Evolutionary conservation across 2,888 invertebrate species (phyloP).

Genomic region (Amiota communis): DNA sequence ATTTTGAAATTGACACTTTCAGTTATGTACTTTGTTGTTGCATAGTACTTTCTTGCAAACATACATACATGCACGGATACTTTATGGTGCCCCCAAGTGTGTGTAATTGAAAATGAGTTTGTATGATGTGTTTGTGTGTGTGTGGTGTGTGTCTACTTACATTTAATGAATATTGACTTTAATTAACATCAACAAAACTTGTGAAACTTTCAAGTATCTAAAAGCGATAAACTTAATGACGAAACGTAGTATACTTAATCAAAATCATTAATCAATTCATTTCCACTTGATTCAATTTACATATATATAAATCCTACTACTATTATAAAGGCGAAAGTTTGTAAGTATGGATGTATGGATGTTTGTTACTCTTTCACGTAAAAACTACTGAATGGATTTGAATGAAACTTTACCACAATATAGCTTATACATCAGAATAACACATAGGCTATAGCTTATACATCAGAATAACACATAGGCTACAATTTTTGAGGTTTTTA

Average conservation of each 20-base stretch:
- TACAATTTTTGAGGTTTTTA: too few species aligned
- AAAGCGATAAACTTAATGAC: background rate
- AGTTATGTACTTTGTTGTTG: slow-evolving; percentile 40
- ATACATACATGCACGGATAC: background rate
- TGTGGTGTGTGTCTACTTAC: slow-evolving; percentile 37
- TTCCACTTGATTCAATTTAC: slow-evolving; percentile 2
- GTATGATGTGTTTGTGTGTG: background rate
- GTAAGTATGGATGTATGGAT: too few species aligned
- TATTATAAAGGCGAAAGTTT: too few species aligned
- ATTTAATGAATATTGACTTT: slow-evolving; percentile 46
- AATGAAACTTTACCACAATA: too few species aligned
- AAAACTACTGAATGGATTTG: too few species aligned
- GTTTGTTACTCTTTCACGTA: too few species aligned
- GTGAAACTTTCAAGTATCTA: slow-evolving; percentile 18
- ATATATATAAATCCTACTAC: too few species aligned
- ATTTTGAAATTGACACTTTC: slow-evolving; percentile 60
- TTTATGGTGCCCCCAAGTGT: background rate
- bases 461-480: too few species aligned
- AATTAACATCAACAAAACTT: slow-evolving; percentile 50
- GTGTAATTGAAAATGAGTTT: background rate
- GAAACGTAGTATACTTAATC: background rate
- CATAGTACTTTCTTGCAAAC: slow-evolving; percentile 5
- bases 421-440: too few species aligned
- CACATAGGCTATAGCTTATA: too few species aligned
- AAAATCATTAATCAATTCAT: slow-evolving; percentile 7